Percentiles rank a stretch among this genome's conserved stretches.
Conservation (phyloP, 2,113 vertebrate genomes). For the Isurus oxyrinchus region DNA sequence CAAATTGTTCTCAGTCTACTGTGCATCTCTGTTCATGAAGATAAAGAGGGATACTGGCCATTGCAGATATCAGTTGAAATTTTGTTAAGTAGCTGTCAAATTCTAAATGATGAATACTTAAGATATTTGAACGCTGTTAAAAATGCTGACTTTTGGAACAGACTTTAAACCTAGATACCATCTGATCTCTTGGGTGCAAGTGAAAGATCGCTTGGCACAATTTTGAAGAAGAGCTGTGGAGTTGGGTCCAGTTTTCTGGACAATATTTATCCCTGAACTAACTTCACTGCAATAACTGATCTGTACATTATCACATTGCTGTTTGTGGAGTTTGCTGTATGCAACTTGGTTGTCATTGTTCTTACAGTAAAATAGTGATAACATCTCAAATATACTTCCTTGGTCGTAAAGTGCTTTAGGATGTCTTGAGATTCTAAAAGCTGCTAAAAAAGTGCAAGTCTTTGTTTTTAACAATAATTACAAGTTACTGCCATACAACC, state of each 20-base stretch:
- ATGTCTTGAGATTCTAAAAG: not conserved
- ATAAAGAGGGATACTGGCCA: not conserved
- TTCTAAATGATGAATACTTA: not conserved
- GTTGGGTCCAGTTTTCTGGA: not conserved
- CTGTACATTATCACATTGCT: not conserved
- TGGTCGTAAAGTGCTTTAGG: not conserved
- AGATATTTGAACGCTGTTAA: not conserved
- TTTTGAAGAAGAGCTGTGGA: not conserved
- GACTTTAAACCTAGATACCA: not conserved
- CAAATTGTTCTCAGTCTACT: no score
- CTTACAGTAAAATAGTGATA: not conserved
- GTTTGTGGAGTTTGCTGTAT: not conserved
- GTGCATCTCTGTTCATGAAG: no score
- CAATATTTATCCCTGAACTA: not conserved
- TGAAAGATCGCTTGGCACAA: not conserved
- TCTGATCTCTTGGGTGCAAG: not conserved
- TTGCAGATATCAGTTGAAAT: not conserved
- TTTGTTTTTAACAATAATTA: not conserved
- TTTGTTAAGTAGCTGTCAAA: not conserved
- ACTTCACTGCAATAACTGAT: not conserved
- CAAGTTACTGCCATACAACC: not conserved
- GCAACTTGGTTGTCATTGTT: not conserved
- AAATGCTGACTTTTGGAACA: not conserved
- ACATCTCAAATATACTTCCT: not conserved
- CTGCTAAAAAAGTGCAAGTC: not conserved